phyloP scores from a whole-genome alignment of 2,888 invertebrate species.

The Myopa tessellatipennis region DNA sequence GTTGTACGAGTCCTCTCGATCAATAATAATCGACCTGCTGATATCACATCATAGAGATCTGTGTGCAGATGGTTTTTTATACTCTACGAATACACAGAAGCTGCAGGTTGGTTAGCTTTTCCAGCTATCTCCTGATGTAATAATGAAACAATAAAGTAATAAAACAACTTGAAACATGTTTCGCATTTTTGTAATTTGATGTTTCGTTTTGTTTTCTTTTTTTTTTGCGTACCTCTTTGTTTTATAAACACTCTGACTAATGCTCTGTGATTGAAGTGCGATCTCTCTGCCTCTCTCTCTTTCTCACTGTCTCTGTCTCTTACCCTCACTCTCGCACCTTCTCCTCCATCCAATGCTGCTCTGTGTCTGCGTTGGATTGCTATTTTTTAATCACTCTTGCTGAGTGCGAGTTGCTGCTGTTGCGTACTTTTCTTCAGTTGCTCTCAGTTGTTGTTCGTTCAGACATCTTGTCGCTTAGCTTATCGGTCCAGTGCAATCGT shows the following conservation, averaged over 20 bases:
- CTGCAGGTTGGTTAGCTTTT: too few relatives aligned
- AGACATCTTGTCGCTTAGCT: slow-evolving; percentile 1
- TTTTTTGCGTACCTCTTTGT: too few relatives aligned
- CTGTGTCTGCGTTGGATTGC: not conserved
- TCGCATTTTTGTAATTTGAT: too few relatives aligned
- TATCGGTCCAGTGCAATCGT: slow-evolving; percentile 5
- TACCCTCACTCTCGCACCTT: not conserved
- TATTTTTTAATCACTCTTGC: slow-evolving; percentile 2
- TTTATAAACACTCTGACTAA: not conserved
- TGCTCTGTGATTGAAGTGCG: not conserved
- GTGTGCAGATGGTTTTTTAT: not conserved
- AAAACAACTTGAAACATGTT: too few relatives aligned
- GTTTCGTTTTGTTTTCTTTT: too few relatives aligned
- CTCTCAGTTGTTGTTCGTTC: not conserved
- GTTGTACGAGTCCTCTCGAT: not conserved
- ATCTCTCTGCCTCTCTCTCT: not conserved
- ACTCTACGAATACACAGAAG: not conserved
- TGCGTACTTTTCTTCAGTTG: not conserved
- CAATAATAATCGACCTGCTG: not conserved
- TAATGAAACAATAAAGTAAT: too few relatives aligned
- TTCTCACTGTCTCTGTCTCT: not conserved
- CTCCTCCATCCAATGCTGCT: not conserved
- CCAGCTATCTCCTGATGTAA: too few relatives aligned
- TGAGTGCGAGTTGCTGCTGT: not conserved
- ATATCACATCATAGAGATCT: not conserved